These are phyloP conservation scores for Phoenicopterus ruber DNA, from an alignment of 2,113 vertebrate species.

Conservation along the genomic window DNA sequence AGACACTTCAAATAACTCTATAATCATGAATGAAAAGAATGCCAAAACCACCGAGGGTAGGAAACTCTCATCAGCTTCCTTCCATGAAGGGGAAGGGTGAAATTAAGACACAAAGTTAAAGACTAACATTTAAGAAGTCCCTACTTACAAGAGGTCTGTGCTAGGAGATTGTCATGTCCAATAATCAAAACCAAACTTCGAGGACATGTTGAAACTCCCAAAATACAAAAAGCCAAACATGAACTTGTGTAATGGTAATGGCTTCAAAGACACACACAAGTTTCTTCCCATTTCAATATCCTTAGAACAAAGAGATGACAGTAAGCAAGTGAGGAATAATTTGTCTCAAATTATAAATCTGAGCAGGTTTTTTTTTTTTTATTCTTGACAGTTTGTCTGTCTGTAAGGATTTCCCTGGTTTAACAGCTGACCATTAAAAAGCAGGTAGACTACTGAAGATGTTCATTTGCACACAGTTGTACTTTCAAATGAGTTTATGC, in stretches of 20 bases:
- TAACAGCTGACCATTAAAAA: neutral
- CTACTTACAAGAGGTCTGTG: neutral
- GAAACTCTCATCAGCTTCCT: neutral
- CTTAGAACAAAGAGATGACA: neutral
- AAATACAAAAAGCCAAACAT: neutral
- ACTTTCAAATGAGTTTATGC: rapidly evolving
- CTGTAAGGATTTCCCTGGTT: neutral
- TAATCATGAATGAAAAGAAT: neutral
- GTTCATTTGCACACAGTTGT: neutral
- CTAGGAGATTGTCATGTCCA: too few species aligned
- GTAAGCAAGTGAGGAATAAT: neutral
- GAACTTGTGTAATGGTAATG: neutral
- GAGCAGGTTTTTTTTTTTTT: neutral
- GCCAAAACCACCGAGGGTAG: rapidly evolving
- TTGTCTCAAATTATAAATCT: neutral
- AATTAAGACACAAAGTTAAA: neutral
- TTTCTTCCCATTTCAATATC: neutral
- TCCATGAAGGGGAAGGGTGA: neutral
- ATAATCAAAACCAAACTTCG: neutral
- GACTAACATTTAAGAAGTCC: neutral
- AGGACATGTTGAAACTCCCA: neutral
- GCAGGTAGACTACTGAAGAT: neutral
- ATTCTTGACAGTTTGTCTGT: neutral
- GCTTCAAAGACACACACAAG: neutral
- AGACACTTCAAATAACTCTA: neutral